Base-by-base conservation (phyloP, 1,140 invertebrate species). In the Gonioctena quinquepunctata region DNA sequence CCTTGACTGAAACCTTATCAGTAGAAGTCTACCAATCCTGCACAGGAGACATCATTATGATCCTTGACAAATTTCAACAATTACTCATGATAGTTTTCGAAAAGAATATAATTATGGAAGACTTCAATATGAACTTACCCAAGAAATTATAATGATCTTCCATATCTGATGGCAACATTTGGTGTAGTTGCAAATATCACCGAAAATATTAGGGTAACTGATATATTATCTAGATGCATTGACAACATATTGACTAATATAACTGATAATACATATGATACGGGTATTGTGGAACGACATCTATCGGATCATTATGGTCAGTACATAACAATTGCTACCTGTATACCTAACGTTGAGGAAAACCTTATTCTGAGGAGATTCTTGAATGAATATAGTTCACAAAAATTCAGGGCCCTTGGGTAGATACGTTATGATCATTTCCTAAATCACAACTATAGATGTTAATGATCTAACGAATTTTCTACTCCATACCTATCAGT, bases 211-310 rank as follows among this genome's bases (percentile, higher is more conserved):
- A 8, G 27, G 27, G 27, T 28, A 8, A 28, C 27, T 28, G 27
- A 28, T 28, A 4, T 8, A 28, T 28, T 8, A 28, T 3, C 27
- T 4, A 28, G 3, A 4, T 50, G 49, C 49, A 50, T 50, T 50
- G 49, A 50, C 49, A 50, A 50, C 49, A 50, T 50, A 50, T 50
- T 50, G 49, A 50, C 49, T 50, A 50, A 50, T 50, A 4, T 50
- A 4, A 16, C 49, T 50, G 49, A 50, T 6, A 50, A 50, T 50
- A 50, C 49, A n/a, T 50, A 50, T 50, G 49, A 50, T 50, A 50
- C 49, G 49, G 49, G 49, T 50, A 50, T 50, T 50, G 49, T 50
- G 4, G 49, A 50, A 5, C 49, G 4, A 50, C n/a, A n/a, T n/a
- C n/a, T 19, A 50, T 50, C 49, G n/a, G 49, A 50, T 50, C 49